phyloP scores from a whole-genome alignment of 2,113 vertebrate genomes.

The Poeciliopsis retropinna region DNA sequence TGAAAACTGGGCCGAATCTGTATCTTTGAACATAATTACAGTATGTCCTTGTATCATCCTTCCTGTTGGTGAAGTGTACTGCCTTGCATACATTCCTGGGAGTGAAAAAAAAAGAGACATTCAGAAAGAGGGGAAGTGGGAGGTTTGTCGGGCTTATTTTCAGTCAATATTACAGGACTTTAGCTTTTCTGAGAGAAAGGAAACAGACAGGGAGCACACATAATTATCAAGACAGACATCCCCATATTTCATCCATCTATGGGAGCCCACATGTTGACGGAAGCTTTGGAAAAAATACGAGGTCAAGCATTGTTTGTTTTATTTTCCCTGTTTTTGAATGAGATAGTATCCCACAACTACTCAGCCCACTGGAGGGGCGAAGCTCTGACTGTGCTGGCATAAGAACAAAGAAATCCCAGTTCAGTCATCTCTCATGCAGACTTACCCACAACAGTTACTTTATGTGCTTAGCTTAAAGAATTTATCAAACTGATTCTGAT shows the following conservation, averaged over 20 bases:
- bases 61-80: constrained; percentile 75
- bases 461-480: constrained; percentile 51
- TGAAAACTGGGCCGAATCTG: constrained; percentile 74
- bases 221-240: constrained; percentile 39
- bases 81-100: constrained; percentile 73
- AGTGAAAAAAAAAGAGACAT: constrained; percentile 40
- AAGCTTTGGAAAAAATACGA: constrained; percentile 45
- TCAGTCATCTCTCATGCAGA: constrained; percentile 63
- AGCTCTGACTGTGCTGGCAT: constrained; percentile 70
- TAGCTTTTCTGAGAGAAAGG: constrained; percentile 45
- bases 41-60: constrained; percentile 72
- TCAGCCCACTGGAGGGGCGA: constrained; percentile 70
- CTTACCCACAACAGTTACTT: constrained; percentile 58
- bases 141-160: constrained; percentile 67
- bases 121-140: constrained; percentile 67
- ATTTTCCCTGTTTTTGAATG: constrained; percentile 68
- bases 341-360: constrained; percentile 66
- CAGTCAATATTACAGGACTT: constrained; percentile 62
- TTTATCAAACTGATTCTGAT: neutral
- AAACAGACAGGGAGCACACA: constrained; percentile 42
- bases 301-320: constrained; percentile 64
- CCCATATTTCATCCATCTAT: constrained; percentile 53
- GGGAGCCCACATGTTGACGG: constrained; percentile 41
- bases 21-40: constrained; percentile 79
- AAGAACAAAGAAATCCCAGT: constrained; percentile 57